Base-by-base conservation (phyloP, 2,888 invertebrate species). In the Diabrotica balteata region DNA sequence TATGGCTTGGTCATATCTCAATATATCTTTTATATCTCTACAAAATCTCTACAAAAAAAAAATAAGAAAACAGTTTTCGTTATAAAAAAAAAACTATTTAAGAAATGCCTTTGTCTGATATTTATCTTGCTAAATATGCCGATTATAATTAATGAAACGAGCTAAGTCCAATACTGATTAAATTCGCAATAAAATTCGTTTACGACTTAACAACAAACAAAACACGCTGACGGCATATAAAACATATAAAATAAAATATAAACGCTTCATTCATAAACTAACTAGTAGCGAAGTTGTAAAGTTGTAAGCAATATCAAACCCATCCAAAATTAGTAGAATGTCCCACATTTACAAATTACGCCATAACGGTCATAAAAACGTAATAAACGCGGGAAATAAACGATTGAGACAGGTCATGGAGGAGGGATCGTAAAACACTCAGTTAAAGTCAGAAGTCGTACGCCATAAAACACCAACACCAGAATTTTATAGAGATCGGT, bases 301-400 rank as follows among this genome's bases (percentile, higher is more conserved):
- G 79, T 80, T 78, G 80, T 80, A 80, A 80, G 79, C 78, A 79
- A 80, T 80, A 81, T 79, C 80, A 77, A 77, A 72, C 79, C 77
- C 81, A 80, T 81, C 80, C 80, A 75, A 80, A 81, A 81, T 82
- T 81, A 81, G 81, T 80, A 79, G 79, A 81, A 82, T 81, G 81
- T 80, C 81, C 81, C 79, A 82, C 81, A 82, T 81, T 83, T 80
- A 81, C 82, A 81, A 82, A 82, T 83, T 81, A 81, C 82, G 73
- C 80, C 77, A 80, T 82, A 81, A 82, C 80, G 79, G 76, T 80
- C 81, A 78, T 83, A 83, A 83, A 83, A 82, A 83, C 77, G 82
- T 80, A 81, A 81, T 83, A 83, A 83, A 83, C 80, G 81, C 81
- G 81, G 80, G 79, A 80, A 82, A 83, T 83, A 83, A 82, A 83